phyloP scores from a whole-genome alignment of 2,888 invertebrate genomes.

The Dione vanillae region DNA sequence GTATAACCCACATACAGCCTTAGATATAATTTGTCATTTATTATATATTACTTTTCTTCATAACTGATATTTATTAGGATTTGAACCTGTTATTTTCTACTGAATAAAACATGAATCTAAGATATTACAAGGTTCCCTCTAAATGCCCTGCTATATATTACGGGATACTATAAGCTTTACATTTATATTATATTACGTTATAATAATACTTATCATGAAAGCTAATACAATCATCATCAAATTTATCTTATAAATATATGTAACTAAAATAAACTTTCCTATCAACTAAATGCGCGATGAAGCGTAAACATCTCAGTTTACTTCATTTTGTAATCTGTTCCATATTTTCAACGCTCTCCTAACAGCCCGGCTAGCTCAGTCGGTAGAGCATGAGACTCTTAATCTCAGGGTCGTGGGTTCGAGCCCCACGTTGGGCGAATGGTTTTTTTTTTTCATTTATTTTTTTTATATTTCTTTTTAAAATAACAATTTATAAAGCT shows the following conservation, averaged over 20 bases:
- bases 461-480: slow-evolving; percentile 3
- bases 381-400: slow-evolving; percentile 86
- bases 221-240: too few species aligned
- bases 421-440: slow-evolving; percentile 85
- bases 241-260: background rate
- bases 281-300: background rate
- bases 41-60: too few species aligned
- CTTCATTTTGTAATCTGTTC: slow-evolving; percentile 8
- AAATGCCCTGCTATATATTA: too few species aligned
- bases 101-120: too few species aligned
- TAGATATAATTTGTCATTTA: background rate
- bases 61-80: too few species aligned
- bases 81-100: too few species aligned
- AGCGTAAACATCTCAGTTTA: slow-evolving; percentile 28
- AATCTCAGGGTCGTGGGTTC: slow-evolving; percentile 87
- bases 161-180: too few species aligned
- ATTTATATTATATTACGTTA: too few species aligned
- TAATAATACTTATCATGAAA: too few species aligned
- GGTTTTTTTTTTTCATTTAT: slow-evolving; percentile 23
- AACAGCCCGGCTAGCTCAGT: slow-evolving; percentile 83
- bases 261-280: background rate
- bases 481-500: background rate
- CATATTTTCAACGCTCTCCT: background rate
- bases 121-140: too few species aligned
- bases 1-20: background rate